Percentiles rank a stretch among this genome's conserved stretches.
phyloP scores from a whole-genome alignment of 2,888 invertebrate species.

The Diaperis boleti region DNA sequence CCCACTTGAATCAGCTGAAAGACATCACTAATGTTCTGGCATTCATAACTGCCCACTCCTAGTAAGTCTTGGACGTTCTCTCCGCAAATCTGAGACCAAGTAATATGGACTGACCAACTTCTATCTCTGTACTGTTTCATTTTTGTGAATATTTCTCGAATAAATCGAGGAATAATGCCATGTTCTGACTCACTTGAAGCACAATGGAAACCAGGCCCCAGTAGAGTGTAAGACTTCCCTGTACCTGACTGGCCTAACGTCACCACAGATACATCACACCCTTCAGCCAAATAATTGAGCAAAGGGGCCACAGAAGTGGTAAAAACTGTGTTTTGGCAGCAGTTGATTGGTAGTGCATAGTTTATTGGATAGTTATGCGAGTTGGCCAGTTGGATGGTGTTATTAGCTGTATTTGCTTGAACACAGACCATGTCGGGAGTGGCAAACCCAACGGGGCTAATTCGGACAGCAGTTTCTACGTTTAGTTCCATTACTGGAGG shows the following conservation, averaged over 20 bases:
- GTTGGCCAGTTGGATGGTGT: conserved; percentile 72
- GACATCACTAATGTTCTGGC: conserved; percentile 74
- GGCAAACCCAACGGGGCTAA: conserved; percentile 70
- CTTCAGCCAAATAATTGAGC: conserved; percentile 77
- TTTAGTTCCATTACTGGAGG: conserved; percentile 74
- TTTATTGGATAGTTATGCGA: conserved; percentile 72
- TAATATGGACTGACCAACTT: conserved; percentile 75
- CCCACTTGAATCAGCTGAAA: conserved; percentile 79
- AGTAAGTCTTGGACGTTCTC: conserved; percentile 73
- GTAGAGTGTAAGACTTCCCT: conserved; percentile 80
- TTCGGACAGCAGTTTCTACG: conserved; percentile 78
- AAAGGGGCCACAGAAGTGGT: conserved; percentile 75
- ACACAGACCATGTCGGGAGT: conserved; percentile 71
- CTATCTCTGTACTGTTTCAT: conserved; percentile 75
- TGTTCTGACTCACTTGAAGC: conserved; percentile 77
- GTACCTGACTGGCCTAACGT: conserved; percentile 74
- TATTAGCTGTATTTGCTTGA: conserved; percentile 71
- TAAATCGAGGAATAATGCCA: conserved; percentile 78
- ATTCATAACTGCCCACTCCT: conserved; percentile 71
- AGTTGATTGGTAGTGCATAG: conserved; percentile 71
- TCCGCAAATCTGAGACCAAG: conserved; percentile 80
- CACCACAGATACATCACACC: conserved; percentile 81
- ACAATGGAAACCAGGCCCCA: conserved; percentile 76
- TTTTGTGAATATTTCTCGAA: conserved; percentile 78
- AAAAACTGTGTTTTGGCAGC: conserved; percentile 75